These are phyloP conservation scores for Conus canariensis DNA, from an alignment of 2,888 invertebrate genomes.

Conservation along the genomic window DNA sequence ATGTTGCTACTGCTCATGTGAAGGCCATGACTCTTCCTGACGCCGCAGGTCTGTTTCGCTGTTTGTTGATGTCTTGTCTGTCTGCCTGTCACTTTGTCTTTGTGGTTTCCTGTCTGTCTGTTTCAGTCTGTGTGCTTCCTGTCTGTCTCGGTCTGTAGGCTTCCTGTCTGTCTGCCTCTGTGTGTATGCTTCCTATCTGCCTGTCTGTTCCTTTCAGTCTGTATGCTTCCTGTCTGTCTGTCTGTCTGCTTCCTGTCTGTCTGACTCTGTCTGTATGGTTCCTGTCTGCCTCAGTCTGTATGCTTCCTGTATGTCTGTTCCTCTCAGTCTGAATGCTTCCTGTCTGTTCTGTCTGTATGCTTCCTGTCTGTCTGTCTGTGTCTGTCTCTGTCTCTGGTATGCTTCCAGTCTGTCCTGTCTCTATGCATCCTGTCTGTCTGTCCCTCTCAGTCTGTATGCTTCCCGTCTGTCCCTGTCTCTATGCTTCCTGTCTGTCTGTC, in stretches of 20 bases:
- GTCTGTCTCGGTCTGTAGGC: background rate
- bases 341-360: background rate
- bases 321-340: background rate
- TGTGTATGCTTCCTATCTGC: too few relatives aligned
- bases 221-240: background rate
- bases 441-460: too few relatives aligned
- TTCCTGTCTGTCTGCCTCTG: too few relatives aligned
- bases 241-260: background rate
- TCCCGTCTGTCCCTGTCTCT: too few relatives aligned
- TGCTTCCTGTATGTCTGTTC: too few relatives aligned
- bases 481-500: too few relatives aligned
- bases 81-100: background rate
- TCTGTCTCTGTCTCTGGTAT: too few relatives aligned
- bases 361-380: background rate
- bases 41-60: conserved; percentile 75
- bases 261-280: background rate
- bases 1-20: conserved; percentile 81
- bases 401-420: too few relatives aligned
- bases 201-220: too few relatives aligned
- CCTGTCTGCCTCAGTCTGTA: too few relatives aligned
- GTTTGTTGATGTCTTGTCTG: background rate
- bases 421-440: too few relatives aligned
- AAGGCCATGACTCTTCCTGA: conserved; percentile 79
- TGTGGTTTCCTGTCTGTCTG: background rate
- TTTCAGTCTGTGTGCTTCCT: conserved; percentile 44